A percentile compares a stretch with the other conserved stretches of the same genome.
Evolutionary conservation across 1,140 invertebrate species (phyloP).

Genomic region (Pachyrhynchus sulphureomaculatus): DNA sequence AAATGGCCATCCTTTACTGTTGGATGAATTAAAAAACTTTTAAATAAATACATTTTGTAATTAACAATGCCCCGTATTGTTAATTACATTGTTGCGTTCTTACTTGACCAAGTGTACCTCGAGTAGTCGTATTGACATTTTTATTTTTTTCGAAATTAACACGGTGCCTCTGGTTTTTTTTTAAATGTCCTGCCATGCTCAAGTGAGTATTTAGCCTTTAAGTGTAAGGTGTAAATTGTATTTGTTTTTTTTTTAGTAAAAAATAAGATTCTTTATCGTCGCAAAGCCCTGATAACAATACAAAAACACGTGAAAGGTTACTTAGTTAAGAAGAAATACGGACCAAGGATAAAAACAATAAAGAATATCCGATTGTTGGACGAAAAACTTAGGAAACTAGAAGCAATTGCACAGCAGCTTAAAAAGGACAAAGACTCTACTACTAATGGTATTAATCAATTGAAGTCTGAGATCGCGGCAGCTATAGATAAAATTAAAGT

Average conservation of each 20-base stretch:
- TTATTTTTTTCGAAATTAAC: too few relatives aligned
- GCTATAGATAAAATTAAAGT: conserved; percentile 77
- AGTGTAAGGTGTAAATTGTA: too few relatives aligned
- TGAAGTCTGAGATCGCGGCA: conserved; percentile 64
- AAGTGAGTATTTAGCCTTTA: too few relatives aligned
- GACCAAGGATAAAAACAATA: conserved; percentile 73
- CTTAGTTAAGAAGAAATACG: conserved; percentile 76
- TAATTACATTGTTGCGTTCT: too few relatives aligned
- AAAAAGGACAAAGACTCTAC: conserved; percentile 75
- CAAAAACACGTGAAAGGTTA: conserved; percentile 86
- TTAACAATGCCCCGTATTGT: too few relatives aligned
- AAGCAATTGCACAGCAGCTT: conserved; percentile 71
- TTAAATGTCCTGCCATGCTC: too few relatives aligned
- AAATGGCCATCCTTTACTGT: too few relatives aligned
- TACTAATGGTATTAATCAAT: conserved; percentile 65
- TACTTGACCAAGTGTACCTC: too few relatives aligned
- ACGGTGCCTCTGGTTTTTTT: too few relatives aligned
- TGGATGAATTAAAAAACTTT: too few relatives aligned
- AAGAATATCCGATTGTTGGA: conserved; percentile 74
- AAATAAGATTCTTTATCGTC: conserved; percentile 89
- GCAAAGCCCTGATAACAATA: conserved; percentile 74
- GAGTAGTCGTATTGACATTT: too few relatives aligned
- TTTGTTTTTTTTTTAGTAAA: conserved; percentile 75
- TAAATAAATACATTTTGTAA: too few relatives aligned
- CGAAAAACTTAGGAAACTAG: conserved; percentile 68